Percentiles rank a stretch among this genome's conserved stretches.
phyloP scores from a whole-genome alignment of 2,113 vertebrate species.

The rabbit (Oryctolagus cuniculus) region DNA sequence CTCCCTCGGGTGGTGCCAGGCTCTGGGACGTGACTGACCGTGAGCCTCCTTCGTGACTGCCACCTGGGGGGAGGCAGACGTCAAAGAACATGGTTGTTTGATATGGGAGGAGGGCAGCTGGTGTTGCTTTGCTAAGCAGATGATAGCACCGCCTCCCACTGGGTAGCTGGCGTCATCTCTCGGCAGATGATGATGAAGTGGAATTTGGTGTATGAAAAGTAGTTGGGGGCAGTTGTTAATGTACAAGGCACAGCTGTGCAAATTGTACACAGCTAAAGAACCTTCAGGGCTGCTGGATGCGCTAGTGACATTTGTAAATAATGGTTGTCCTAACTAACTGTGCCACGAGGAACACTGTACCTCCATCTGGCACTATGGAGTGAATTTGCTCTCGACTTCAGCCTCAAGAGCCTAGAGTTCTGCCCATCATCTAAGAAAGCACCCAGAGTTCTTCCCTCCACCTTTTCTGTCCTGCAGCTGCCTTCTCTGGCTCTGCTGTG shows the following conservation, averaged over 20 bases:
- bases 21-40: not conserved
- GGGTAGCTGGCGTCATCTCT: not conserved
- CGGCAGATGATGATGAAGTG: not conserved
- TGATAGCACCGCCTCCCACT: not conserved
- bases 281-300: not conserved
- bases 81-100: not conserved
- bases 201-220: not conserved
- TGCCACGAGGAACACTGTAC: not conserved
- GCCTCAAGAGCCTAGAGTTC: not conserved
- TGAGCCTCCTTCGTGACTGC: not conserved
- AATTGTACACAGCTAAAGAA: not conserved
- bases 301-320: not conserved
- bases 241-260: not conserved
- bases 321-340: not conserved
- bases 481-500: not conserved
- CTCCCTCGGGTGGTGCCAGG: not conserved
- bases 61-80: not conserved
- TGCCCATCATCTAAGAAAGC: not conserved
- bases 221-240: not conserved
- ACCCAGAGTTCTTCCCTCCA: not conserved
- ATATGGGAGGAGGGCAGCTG: not conserved
- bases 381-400: conserved; percentile 25
- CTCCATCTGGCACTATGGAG: not conserved
- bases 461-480: not conserved
- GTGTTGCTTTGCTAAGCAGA: not conserved